Conservation (phyloP, 2,113 vertebrate species). For the Psammodynastes pulverulentus region DNA sequence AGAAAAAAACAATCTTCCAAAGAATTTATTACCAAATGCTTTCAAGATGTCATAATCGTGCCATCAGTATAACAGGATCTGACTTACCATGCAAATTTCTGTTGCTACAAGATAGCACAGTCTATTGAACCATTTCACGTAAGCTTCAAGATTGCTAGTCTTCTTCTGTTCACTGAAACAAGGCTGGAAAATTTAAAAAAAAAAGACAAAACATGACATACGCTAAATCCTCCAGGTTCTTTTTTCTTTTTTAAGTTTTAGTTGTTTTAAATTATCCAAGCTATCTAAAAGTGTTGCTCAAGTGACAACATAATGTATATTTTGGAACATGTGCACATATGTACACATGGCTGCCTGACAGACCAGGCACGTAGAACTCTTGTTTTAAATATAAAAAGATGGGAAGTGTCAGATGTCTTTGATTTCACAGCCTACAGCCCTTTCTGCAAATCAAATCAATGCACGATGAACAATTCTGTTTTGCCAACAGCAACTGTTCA, state of each 20-base stretch:
- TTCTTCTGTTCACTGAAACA: constrained; percentile 84
- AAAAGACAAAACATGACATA: background rate
- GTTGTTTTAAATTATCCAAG: background rate
- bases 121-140: constrained; percentile 92
- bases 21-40: constrained; percentile 15
- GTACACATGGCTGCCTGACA: background rate
- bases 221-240: background rate
- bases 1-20: constrained; percentile 24
- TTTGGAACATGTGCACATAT: background rate
- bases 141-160: constrained; percentile 87
- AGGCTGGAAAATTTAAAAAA: constrained; percentile 66
- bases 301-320: background rate
- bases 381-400: background rate
- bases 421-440: background rate
- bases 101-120: constrained; percentile 90
- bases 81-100: constrained; percentile 89
- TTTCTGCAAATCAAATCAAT: background rate
- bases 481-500: constrained; percentile 10
- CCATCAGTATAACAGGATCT: background rate
- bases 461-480: background rate
- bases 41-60: background rate
- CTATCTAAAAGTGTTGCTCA: background rate
- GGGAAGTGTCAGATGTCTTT: background rate
- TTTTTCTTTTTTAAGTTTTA: background rate
- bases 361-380: background rate